phyloP scores from a whole-genome alignment of 2,113 vertebrate species.

The Otocyon megalotis region DNA sequence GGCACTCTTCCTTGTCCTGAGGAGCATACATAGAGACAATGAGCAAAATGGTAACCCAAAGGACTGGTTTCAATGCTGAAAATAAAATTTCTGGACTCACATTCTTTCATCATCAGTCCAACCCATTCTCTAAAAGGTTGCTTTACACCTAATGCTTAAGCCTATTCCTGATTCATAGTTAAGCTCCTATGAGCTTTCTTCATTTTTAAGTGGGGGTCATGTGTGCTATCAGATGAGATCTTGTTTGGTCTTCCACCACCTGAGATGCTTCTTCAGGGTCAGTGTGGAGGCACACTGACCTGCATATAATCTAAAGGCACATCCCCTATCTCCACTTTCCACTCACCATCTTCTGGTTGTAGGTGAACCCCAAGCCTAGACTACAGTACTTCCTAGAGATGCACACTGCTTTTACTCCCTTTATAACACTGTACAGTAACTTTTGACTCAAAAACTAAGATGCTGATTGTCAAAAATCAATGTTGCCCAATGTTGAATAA shows the following conservation, averaged over 20 bases:
- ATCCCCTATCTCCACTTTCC: background rate
- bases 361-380: background rate
- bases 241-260: background rate
- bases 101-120: background rate
- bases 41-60: background rate
- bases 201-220: background rate
- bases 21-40: background rate
- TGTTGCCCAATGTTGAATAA: background rate
- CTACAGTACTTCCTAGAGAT: background rate
- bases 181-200: background rate
- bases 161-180: background rate
- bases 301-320: background rate
- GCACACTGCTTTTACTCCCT: background rate
- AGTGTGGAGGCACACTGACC: background rate
- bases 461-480: background rate
- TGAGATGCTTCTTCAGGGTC: background rate
- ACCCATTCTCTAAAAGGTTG: background rate
- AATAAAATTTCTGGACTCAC: background rate
- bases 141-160: background rate
- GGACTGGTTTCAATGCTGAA: background rate
- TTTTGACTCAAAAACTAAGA: conserved; percentile 38
- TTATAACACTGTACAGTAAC: background rate
- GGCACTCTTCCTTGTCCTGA: background rate
- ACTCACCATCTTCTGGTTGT: background rate
- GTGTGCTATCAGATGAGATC: background rate